Evolutionary conservation across 2,113 vertebrate genomes (phyloP).

Genomic region (Drymodes brunneopygia): DNA sequence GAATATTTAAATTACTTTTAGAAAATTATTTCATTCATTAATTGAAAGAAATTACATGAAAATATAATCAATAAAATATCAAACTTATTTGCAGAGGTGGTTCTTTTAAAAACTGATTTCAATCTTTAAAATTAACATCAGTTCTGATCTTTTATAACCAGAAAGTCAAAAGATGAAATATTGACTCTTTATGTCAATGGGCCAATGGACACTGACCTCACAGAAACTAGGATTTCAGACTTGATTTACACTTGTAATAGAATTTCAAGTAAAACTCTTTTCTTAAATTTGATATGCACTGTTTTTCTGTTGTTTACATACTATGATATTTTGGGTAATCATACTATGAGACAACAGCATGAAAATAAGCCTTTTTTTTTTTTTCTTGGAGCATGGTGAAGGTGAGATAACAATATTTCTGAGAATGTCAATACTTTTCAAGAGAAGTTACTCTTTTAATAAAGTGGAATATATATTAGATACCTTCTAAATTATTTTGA

Average conservation of each 20-base stretch:
- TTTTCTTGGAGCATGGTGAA: accelerated
- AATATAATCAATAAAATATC: background rate
- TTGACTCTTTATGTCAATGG: background rate
- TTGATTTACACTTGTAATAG: background rate
- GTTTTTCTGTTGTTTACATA: background rate
- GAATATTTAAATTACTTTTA: background rate
- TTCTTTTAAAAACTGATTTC: background rate
- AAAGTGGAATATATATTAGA: background rate
- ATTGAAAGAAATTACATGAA: background rate
- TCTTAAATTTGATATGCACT: background rate
- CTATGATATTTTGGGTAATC: background rate
- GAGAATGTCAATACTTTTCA: background rate
- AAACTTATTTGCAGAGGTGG: background rate
- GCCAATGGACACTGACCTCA: background rate
- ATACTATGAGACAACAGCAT: background rate
- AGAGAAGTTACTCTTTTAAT: background rate
- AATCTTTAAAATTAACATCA: background rate
- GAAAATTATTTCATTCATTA: background rate
- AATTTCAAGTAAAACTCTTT: background rate
- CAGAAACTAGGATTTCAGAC: background rate
- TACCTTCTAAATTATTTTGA: background rate
- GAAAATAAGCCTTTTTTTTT: background rate
- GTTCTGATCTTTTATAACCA: background rate
- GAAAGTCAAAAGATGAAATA: background rate
- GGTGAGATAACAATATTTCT: background rate